These are phyloP conservation scores for Echeneis naucrates DNA, from an alignment of 2,797 vertebrate genomes.

Conservation along the genomic window DNA sequence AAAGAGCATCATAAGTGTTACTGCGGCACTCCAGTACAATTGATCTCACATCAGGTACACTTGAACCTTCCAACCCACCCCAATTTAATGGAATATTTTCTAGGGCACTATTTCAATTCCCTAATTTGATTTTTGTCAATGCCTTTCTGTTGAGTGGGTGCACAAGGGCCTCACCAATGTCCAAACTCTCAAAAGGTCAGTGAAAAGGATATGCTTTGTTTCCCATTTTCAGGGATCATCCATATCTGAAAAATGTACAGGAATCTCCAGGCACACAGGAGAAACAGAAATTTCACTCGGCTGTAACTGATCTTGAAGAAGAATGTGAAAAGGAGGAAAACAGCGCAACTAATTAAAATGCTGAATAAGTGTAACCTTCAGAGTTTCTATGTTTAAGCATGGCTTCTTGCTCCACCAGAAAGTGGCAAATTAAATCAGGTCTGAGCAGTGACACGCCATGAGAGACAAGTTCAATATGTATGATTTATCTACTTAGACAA, in stretches of 20 bases:
- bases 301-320: slow-evolving; percentile 23
- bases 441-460: slow-evolving; percentile 80
- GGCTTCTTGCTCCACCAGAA: slow-evolving; percentile 72
- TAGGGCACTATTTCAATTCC: slow-evolving; percentile 37
- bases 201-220: slow-evolving; percentile 5
- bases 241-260: slow-evolving; percentile 12
- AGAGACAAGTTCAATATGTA: slow-evolving; percentile 87
- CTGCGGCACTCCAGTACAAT: slow-evolving; percentile 73
- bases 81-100: slow-evolving; percentile 50
- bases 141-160: slow-evolving; percentile 16
- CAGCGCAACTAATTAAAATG: slow-evolving; percentile 82
- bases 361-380: slow-evolving; percentile 83
- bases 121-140: slow-evolving; percentile 43
- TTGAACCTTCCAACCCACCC: slow-evolving; percentile 66
- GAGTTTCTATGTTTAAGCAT: slow-evolving; percentile 80
- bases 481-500: slow-evolving; percentile 91
- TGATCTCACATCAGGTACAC: slow-evolving; percentile 75
- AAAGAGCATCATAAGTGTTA: slow-evolving; percentile 73
- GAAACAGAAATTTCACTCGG: slow-evolving; percentile 24
- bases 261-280: slow-evolving; percentile 31
- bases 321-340: slow-evolving; percentile 23
- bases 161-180: slow-evolving; percentile 22
- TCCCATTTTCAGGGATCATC: slow-evolving; percentile 6
- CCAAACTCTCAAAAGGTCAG: slow-evolving; percentile 34
- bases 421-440: slow-evolving; percentile 89